Percentiles rank a stretch among this genome's conserved stretches.
Evolutionary conservation across 2,113 vertebrate species (phyloP).

Genomic region (Stictonetta naevosa): DNA sequence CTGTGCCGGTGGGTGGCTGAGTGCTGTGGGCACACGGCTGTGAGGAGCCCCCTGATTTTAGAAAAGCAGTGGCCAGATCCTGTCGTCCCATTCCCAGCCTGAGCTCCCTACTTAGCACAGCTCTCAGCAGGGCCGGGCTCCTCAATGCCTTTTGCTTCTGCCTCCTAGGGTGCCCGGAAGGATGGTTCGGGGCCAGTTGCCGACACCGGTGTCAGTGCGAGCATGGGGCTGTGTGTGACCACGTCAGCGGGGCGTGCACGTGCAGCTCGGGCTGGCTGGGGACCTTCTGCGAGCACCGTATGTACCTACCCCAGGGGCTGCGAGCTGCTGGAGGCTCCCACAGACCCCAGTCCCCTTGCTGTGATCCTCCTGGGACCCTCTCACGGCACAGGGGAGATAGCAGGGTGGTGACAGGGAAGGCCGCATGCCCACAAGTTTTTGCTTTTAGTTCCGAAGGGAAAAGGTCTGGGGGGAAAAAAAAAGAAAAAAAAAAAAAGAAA

Average conservation of each 20-base stretch:
- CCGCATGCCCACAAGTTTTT: accelerated
- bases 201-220: slow-evolving; percentile 87
- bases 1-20: neutral
- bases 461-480: accelerated
- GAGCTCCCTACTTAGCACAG: neutral
- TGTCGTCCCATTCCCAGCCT: too few relatives aligned
- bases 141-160: neutral
- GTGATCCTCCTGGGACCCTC: accelerated
- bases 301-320: neutral
- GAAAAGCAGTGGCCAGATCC: neutral
- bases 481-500: accelerated
- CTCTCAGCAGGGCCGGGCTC: neutral
- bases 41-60: accelerated
- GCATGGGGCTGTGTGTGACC: slow-evolving; percentile 87
- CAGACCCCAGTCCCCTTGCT: accelerated
- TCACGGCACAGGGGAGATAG: neutral
- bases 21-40: accelerated
- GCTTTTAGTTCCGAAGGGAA: neutral
- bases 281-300: slow-evolving; percentile 90
- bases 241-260: slow-evolving; percentile 90
- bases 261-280: slow-evolving; percentile 90
- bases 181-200: slow-evolving; percentile 85
- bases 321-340: accelerated
- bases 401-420: neutral
- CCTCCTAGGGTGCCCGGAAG: slow-evolving; percentile 83